These are phyloP conservation scores for Yponomeuta cagnagella DNA, from an alignment of 2,888 invertebrate genomes.

Conservation along the genomic window DNA sequence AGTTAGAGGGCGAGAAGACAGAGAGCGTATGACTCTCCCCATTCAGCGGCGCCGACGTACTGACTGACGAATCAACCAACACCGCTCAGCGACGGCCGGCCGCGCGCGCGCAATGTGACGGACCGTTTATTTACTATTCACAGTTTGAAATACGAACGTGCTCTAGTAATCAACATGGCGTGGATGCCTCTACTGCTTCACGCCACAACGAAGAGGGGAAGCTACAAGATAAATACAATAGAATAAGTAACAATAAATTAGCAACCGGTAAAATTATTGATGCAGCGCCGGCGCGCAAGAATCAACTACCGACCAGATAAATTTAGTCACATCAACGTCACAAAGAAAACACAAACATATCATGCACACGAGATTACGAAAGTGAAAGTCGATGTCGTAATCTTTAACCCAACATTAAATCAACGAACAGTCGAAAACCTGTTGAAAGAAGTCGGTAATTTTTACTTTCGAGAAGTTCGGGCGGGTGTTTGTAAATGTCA, in stretches of 20 bases:
- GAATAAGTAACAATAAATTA: conserved; percentile 20
- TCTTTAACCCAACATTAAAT: conserved; percentile 20
- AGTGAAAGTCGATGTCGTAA: conserved; percentile 46
- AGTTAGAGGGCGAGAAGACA: conserved; percentile 27
- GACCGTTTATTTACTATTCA: conserved; percentile 70
- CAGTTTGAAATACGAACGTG: conserved; percentile 65
- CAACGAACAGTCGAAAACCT: conserved; percentile 40
- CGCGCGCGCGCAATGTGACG: conserved; percentile 59
- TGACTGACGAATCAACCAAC: conserved; percentile 33
- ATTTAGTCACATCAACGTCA: background rate
- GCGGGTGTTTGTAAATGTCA: conserved; percentile 28
- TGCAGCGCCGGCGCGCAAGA: background rate
- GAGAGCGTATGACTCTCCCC: conserved; percentile 57
- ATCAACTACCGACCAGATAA: background rate
- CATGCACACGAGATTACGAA: conserved; percentile 28
- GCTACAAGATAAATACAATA: conserved; percentile 20
- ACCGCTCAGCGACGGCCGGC: conserved; percentile 25
- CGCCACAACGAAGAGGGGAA: conserved; percentile 26
- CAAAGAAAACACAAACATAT: conserved; percentile 22
- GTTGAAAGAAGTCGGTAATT: conserved; percentile 41
- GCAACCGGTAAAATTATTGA: conserved; percentile 16
- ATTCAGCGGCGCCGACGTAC: conserved; percentile 62
- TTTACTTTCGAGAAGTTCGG: conserved; percentile 33
- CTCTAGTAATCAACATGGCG: conserved; percentile 61
- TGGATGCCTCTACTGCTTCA: conserved; percentile 40